A percentile compares a stretch with the other conserved stretches of the same genome.
Evolutionary conservation across 2,797 vertebrate species (phyloP).

Genomic region (Chromobotia macracanthus): DNA sequence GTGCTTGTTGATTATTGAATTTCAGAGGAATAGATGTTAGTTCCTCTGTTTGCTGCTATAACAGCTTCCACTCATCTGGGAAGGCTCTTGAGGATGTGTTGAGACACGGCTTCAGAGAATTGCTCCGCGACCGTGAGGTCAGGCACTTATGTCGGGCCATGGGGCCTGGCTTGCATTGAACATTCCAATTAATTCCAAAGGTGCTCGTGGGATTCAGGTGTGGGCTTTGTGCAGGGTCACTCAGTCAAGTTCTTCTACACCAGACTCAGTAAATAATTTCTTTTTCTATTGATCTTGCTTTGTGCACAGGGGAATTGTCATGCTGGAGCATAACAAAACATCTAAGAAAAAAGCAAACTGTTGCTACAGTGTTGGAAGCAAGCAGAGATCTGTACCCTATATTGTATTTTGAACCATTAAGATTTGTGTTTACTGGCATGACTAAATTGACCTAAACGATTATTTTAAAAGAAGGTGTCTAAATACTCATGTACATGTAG

Average conservation of each 20-base stretch:
- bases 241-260: neutral
- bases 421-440: too few species aligned
- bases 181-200: neutral
- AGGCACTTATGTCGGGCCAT: neutral
- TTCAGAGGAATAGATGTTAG: neutral
- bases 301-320: too few species aligned
- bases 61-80: neutral
- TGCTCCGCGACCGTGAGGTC: neutral
- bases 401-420: too few species aligned
- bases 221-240: neutral
- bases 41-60: neutral
- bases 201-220: neutral
- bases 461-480: too few species aligned
- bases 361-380: neutral
- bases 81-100: neutral
- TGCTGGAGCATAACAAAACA: neutral
- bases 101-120: neutral
- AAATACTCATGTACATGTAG: too few species aligned
- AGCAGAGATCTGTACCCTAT: too few species aligned
- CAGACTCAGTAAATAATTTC: neutral
- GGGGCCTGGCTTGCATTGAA: neutral
- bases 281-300: neutral
- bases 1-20: neutral
- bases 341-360: neutral
- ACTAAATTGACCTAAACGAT: too few species aligned